These are phyloP conservation scores for Pseudomugil gertrudae DNA, from an alignment of 2,797 vertebrate genomes.

Conservation along the genomic window DNA sequence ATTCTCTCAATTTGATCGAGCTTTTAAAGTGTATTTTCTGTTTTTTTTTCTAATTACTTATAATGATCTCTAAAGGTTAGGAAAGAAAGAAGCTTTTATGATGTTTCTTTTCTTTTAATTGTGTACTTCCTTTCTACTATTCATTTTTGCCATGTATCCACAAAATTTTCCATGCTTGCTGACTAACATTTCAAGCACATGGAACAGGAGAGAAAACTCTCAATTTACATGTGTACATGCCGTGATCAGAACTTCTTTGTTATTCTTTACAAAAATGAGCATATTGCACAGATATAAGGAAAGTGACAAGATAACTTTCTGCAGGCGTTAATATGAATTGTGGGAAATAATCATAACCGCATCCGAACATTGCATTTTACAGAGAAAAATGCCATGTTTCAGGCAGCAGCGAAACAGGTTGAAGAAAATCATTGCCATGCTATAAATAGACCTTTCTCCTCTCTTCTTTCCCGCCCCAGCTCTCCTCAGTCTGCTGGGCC, in stretches of 20 bases:
- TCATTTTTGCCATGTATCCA: neutral
- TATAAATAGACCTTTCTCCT: constrained; percentile 63
- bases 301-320: constrained; percentile 44
- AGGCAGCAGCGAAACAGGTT: constrained; percentile 59
- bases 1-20: constrained; percentile 29
- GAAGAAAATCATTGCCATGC: constrained; percentile 61
- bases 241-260: constrained; percentile 17
- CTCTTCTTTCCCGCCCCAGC: constrained; percentile 39
- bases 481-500: constrained; percentile 39
- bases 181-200: neutral
- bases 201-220: constrained; percentile 1
- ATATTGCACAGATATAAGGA: constrained; percentile 30
- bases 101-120: constrained; percentile 5
- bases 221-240: neutral
- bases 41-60: constrained; percentile 18
- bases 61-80: constrained; percentile 32
- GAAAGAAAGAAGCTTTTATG: constrained; percentile 16
- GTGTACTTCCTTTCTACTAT: neutral
- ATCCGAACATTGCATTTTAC: constrained; percentile 39
- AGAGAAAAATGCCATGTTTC: constrained; percentile 57
- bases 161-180: neutral
- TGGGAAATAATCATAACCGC: constrained; percentile 48
- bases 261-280: constrained; percentile 4
- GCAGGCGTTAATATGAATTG: constrained; percentile 37
- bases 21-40: constrained; percentile 24